Evolutionary conservation across 2,113 vertebrate species (phyloP).

Genomic region (Leptobrachium ailaonicum): DNA sequence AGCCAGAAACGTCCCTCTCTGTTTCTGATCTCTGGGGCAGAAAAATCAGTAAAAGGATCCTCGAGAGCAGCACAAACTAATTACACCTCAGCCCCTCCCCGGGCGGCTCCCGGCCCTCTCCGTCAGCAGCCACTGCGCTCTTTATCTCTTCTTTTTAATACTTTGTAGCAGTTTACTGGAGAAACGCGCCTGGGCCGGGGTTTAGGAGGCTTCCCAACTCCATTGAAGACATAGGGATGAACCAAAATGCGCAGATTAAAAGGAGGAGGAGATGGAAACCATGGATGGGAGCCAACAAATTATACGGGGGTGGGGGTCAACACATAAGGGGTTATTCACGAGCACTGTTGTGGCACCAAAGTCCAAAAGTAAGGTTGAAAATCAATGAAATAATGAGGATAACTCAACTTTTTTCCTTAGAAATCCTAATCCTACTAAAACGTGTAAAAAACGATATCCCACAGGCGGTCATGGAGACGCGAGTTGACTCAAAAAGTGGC

Average conservation of each 20-base stretch:
- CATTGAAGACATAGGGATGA: neutral
- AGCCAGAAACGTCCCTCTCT: neutral
- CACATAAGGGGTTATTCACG: too few relatives aligned
- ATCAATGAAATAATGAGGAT: too few relatives aligned
- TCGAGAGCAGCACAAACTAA: neutral
- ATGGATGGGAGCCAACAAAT: too few relatives aligned
- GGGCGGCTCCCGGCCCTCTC: neutral
- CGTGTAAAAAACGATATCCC: too few relatives aligned
- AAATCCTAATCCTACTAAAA: too few relatives aligned
- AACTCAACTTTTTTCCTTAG: too few relatives aligned
- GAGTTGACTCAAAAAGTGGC: too few relatives aligned
- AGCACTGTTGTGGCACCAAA: too few relatives aligned
- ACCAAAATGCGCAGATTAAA: too few relatives aligned
- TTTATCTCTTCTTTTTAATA: constrained; percentile 27
- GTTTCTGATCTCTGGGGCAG: neutral
- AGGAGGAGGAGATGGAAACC: neutral
- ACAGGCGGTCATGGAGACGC: too few relatives aligned
- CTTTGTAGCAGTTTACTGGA: constrained; percentile 24
- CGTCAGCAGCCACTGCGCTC: neutral
- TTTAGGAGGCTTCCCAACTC: neutral
- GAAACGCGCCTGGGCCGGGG: constrained; percentile 6
- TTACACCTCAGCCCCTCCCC: neutral
- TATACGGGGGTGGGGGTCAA: too few relatives aligned
- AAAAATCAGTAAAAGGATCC: neutral
- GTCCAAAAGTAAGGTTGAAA: too few relatives aligned